phyloP scores from a whole-genome alignment of 53 echinoderm and acorn worm genomes.

The Astropecten irregularis region DNA sequence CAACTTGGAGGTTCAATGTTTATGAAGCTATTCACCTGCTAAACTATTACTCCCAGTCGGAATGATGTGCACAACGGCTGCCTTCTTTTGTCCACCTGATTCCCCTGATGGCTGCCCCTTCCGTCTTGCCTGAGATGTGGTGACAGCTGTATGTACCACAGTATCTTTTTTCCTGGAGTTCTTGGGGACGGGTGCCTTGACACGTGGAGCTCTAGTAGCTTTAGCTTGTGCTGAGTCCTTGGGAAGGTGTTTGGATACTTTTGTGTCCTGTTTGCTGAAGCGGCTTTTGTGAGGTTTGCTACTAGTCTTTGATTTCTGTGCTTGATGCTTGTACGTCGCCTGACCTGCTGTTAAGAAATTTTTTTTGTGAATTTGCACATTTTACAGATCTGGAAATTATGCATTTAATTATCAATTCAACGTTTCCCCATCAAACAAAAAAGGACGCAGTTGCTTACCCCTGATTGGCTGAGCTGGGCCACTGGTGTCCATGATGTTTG shows the following conservation, averaged over 20 bases:
- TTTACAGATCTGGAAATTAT: background rate
- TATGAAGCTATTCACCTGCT: background rate
- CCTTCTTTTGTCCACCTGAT: background rate
- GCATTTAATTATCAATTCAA: background rate
- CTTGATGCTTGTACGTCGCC: conserved; percentile 15
- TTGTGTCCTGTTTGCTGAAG: background rate
- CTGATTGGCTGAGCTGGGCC: conserved; percentile 26
- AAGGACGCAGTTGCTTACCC: background rate
- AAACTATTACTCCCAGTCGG: conserved; percentile 5
- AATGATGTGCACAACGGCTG: conserved; percentile 10
- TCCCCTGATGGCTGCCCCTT: background rate
- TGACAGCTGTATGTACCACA: background rate
- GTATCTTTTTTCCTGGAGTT: conserved; percentile 22
- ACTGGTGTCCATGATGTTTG: conserved; percentile 81
- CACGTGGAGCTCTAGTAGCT: background rate
- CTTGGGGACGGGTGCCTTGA: background rate
- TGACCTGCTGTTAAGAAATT: conserved; percentile 6
- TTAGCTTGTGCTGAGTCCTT: background rate
- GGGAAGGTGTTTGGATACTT: background rate
- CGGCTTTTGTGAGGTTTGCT: background rate
- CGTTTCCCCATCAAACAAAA: background rate
- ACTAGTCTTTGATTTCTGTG: conserved; percentile 16
- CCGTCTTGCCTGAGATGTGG: too few relatives aligned
- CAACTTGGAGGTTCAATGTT: too few relatives aligned
- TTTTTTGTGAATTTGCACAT: background rate